Evolutionary conservation across 2,888 invertebrate species (phyloP), one percentile per base, ranked within the genome.

Genomic region (Gymnosoma rotundatum): DNA sequence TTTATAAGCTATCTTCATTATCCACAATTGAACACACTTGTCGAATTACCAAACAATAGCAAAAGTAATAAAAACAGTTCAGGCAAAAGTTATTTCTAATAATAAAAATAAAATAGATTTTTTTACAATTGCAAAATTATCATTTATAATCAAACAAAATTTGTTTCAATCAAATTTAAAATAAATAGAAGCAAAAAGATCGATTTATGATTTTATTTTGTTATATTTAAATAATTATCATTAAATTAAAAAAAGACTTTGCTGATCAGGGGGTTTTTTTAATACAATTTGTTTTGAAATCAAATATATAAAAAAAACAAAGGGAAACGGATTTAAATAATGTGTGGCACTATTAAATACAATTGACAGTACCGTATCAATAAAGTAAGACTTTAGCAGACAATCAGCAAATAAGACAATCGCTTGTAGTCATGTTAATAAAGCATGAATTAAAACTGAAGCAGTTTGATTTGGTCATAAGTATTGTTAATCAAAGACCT

Each of bases 381-480:
- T 73, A 52, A n/a, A 56, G 6, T 36, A 7, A 36, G 18, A 52
- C 32, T 12, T 66, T 14, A 32, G 12, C 10, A 63, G 38, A 63
- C 21, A 63, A 25, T 64, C 63, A 58, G 42, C 63, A 67, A 42
- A 78, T 58, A 64, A 70, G 64, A 78, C 79, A 73, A 66, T 66
- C 79, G 72, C 79, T 79, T 72, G 45, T 36, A 81, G 78, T 78
- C 84, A 78, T 81, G 81, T 81, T 84, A 81, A 84, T 81, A 81
- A 78, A 81, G 74, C 81, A 81, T 81, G 81, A 84, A 84, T 78
- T 81, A 75, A 81, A 83, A 76, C 60, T 81, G 63, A 52, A 79
- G 25, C 18, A 70, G 32, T 78, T 74, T 69, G 73, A 78, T 84
- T 84, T 81, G 73, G 64, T 70, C 84, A 81, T 50, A 60, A 70